Conservation (phyloP, 2,888 invertebrate species). For the Heterodera filipjevi region DNA sequence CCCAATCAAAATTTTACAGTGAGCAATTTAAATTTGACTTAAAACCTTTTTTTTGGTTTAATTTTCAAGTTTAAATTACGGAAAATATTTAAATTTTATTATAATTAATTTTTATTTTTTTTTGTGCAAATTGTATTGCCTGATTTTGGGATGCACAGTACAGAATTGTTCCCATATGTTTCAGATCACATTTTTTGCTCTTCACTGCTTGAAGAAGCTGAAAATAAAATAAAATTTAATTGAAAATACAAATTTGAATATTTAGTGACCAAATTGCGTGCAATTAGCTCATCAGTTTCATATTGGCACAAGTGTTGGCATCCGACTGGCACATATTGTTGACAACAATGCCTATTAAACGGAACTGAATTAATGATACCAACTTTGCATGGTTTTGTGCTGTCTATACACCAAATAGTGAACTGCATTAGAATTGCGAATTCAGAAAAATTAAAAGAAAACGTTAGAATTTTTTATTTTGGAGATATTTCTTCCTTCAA, state of each 20-base stretch:
- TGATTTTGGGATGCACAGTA: slow-evolving; percentile 53
- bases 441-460: no score
- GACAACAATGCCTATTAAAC: slow-evolving; percentile 42
- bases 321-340: slow-evolving; percentile 50
- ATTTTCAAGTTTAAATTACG: no score
- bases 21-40: no score
- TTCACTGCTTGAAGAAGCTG: slow-evolving; percentile 49
- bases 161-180: slow-evolving; percentile 48
- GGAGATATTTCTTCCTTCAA: no score
- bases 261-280: slow-evolving; percentile 45
- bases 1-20: no score
- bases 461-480: no score
- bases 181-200: slow-evolving; percentile 48
- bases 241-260: not conserved
- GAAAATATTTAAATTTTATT: no score
- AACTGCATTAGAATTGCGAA: no score
- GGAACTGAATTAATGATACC: no score
- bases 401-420: no score
- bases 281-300: slow-evolving; percentile 50
- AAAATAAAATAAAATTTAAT: not conserved
- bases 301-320: slow-evolving; percentile 51
- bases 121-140: slow-evolving; percentile 27
- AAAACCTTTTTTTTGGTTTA: no score
- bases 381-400: no score
- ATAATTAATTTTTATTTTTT: not conserved